Evolutionary conservation across 2,888 invertebrate species (phyloP).

Genomic region (Caenorhabditis becei): DNA sequence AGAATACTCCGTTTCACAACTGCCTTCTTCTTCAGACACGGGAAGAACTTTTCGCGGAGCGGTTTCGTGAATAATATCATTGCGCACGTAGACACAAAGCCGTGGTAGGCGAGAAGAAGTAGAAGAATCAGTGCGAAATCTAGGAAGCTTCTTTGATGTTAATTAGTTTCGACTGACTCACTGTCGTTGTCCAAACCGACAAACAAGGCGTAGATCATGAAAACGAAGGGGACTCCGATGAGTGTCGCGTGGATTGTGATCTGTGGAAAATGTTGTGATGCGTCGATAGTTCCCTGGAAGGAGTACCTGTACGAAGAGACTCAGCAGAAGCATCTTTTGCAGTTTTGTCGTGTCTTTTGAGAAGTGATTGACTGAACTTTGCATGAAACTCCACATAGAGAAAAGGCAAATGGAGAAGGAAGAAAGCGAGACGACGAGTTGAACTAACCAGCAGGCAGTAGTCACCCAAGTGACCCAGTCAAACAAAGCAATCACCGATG

Average conservation of each 20-base stretch:
- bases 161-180: not conserved
- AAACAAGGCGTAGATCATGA: not conserved
- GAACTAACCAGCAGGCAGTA: not conserved
- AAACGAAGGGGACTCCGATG: not conserved
- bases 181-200: not conserved
- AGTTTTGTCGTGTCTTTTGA: not conserved
- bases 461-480: not conserved
- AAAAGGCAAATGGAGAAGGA: not conserved
- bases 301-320: not conserved
- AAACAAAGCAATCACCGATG: not conserved
- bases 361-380: not conserved
- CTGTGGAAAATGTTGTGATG: no score
- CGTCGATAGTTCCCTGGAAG: not conserved
- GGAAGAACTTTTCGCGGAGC: not conserved
- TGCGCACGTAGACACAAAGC: slow-evolving; percentile 17
- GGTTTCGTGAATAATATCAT: slow-evolving; percentile 37
- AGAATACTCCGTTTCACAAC: not conserved
- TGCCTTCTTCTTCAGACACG: not conserved
- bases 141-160: not conserved
- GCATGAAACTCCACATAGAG: not conserved
- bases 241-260: not conserved
- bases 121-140: not conserved
- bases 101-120: slow-evolving; percentile 10
- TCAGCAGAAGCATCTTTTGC: not conserved
- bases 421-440: not conserved